Evolutionary conservation across 2,797 vertebrate species (phyloP), one percentile per base, ranked within the genome.

Genomic region (Knipowitschia caucasica): DNA sequence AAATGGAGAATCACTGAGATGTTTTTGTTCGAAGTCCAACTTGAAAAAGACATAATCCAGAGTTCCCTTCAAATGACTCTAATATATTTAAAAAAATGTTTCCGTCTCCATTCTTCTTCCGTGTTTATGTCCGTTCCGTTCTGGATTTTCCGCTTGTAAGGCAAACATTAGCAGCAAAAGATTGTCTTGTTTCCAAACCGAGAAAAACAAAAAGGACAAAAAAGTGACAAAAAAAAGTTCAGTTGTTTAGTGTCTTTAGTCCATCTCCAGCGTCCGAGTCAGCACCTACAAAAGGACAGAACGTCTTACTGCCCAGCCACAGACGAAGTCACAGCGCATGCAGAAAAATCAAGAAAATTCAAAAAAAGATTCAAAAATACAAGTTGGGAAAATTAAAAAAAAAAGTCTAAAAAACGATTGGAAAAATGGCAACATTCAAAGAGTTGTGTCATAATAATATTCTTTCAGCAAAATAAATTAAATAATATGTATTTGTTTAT

Each of bases 261-360:
- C 82, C 84, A 71, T 83, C 73, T 78, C 74, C 73, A 77, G 78
- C 86, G 86, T 87, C 82, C 77, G 57, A 84, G 72, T 84, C 80
- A 86, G 78, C 90, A 91, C 90, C 90, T 91, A 90, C 77, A 79
- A 82, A 85, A 90, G 88, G 89, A 91, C 84, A 89, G 78, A 91
- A 89, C 76, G 83, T 85, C 90, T 91, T 91, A 91, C 89, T 85
- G n/a, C 85, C n/a, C 89, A 83, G 63, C 81, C 50, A 81, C 79
- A 29, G 88, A 75, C 80, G 78, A 60, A 86, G 59, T 17, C 12
- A 24, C 71, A 74, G 77, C 50, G 87, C 87, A 89, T 90, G 87
- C 89, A 90, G 24, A 25, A 25, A 25, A 25, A 44, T 44, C 24
- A 44, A n/a, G 14, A 8, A 25, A 44, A 44, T 38, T 18, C n/a